These are phyloP conservation scores for Acleris holmiana DNA, from an alignment of 2,888 invertebrate species.

Conservation along the genomic window DNA sequence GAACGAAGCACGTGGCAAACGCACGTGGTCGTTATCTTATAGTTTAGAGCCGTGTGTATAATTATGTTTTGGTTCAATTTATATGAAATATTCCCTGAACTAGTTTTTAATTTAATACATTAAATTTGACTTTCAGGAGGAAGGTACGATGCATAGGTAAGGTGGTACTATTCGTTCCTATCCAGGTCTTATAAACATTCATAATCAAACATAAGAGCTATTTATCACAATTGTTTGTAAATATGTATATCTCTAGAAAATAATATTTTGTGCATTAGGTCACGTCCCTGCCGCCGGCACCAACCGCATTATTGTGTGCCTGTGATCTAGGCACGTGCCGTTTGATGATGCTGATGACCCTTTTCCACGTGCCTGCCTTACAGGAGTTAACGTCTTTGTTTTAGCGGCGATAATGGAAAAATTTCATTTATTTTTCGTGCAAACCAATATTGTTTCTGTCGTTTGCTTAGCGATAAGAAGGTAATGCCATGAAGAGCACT, in stretches of 20 bases:
- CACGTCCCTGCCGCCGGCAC: slow-evolving; percentile 16
- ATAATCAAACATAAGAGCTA: too few species aligned
- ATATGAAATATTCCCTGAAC: background rate
- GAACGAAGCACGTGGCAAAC: slow-evolving; percentile 5
- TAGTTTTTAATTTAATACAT: too few species aligned
- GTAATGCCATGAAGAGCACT: slow-evolving; percentile 54
- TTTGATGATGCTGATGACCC: slow-evolving; percentile 19
- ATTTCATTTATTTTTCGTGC: slow-evolving; percentile 71
- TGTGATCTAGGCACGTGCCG: slow-evolving; percentile 16
- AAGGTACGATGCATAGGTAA: too few species aligned
- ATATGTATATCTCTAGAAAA: too few species aligned
- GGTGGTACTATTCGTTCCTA: too few species aligned
- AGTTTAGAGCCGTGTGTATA: slow-evolving; percentile 4
- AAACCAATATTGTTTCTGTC: slow-evolving; percentile 63
- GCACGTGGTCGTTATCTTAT: slow-evolving; percentile 13
- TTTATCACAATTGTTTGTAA: too few species aligned
- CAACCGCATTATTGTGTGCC: background rate
- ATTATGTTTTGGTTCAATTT: slow-evolving; percentile 4
- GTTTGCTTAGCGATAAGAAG: slow-evolving; percentile 59
- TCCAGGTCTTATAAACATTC: too few species aligned
- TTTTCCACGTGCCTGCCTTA: slow-evolving; percentile 57
- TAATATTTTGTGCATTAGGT: slow-evolving; percentile 19
- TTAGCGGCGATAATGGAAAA: slow-evolving; percentile 66
- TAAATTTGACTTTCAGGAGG: too few species aligned
- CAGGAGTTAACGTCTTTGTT: slow-evolving; percentile 54